Evolutionary conservation across 2,888 invertebrate species (phyloP).

Genomic region (Scotopteryx bipunctaria): DNA sequence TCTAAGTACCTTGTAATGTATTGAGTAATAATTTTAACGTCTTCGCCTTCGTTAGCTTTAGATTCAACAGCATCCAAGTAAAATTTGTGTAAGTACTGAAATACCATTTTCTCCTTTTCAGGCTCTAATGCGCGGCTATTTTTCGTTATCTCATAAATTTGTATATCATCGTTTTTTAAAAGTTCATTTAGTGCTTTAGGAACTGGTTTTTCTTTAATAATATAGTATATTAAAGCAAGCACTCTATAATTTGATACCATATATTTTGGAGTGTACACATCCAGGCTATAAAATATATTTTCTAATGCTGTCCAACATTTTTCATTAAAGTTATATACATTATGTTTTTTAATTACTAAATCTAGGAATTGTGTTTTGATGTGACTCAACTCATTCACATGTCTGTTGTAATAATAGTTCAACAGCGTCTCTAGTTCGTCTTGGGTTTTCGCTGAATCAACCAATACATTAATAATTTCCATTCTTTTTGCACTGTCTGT

Average conservation of each 20-base stretch:
- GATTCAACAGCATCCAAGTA: slow-evolving; percentile 10
- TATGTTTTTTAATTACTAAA: slow-evolving; percentile 9
- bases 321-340: slow-evolving; percentile 20
- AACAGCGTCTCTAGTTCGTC: slow-evolving; percentile 42
- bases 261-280: slow-evolving; percentile 8
- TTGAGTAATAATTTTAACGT: not conserved
- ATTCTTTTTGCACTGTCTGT: slow-evolving; percentile 17
- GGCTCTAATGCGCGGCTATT: not conserved
- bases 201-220: slow-evolving; percentile 21
- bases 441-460: slow-evolving; percentile 41
- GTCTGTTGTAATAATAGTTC: slow-evolving; percentile 46
- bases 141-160: not conserved
- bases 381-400: slow-evolving; percentile 21
- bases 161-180: not conserved
- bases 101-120: slow-evolving; percentile 14
- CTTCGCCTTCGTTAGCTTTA: not conserved
- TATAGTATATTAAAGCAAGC: slow-evolving; percentile 19
- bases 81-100: slow-evolving; percentile 18
- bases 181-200: slow-evolving; percentile 13
- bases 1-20: slow-evolving; percentile 8
- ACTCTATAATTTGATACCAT: not conserved
- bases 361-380: slow-evolving; percentile 20
- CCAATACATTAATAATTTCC: slow-evolving; percentile 33
- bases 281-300: slow-evolving; percentile 24
- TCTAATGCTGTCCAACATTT: slow-evolving; percentile 22